Evolutionary conservation across 2,888 invertebrate genomes (phyloP), one percentile per base, ranked within the genome.

Genomic region (Ferdinandea cuprea): DNA sequence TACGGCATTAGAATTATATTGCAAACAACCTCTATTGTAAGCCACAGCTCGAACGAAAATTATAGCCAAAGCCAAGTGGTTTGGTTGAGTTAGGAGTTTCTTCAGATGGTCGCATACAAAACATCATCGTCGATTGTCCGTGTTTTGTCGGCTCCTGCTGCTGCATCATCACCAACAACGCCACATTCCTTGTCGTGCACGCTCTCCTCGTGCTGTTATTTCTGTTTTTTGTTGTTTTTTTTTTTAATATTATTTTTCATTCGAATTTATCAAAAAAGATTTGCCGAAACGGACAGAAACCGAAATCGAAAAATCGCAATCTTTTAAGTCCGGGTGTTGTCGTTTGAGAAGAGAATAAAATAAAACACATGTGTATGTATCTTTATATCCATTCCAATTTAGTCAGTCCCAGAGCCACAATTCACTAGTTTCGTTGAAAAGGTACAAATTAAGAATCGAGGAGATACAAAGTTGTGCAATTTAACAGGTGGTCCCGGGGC

Each of bases 401-500:
- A 40, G 35, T 44, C 58, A 44, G 37, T 65, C 69, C n/a, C n/a
- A n/a, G n/a, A 40, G 48, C 13, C 46, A 58, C 37, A 30, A 30
- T 30, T 9, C 52, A 28, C 52, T 32, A 35, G 13, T 32, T 21
- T 59, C 37, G 58, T 71, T 42, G n/a, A 59, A 40, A 72, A 50
- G 46, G 72, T 72, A 78, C 63, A 77, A 83, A 78, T 83, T 83
- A 68, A 68, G 72, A 56, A 73, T 37, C 42, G 48, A 13, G n/a
- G 5, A 63, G 72, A 68, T 73, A 73, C 83, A 78, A 83, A 42
- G 77, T 63, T 56, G 78, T 46, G 58, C 61, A 83, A 68, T 78
- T 83, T 78, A 83, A 78, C 83, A 83, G 83, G 83, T 83, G 83
- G 83, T 68, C 61, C 30, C 46, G 65, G 46, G 66, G 71, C 65